Conservation (phyloP, 2,797 vertebrate species). For the Scarus forsteni region DNA sequence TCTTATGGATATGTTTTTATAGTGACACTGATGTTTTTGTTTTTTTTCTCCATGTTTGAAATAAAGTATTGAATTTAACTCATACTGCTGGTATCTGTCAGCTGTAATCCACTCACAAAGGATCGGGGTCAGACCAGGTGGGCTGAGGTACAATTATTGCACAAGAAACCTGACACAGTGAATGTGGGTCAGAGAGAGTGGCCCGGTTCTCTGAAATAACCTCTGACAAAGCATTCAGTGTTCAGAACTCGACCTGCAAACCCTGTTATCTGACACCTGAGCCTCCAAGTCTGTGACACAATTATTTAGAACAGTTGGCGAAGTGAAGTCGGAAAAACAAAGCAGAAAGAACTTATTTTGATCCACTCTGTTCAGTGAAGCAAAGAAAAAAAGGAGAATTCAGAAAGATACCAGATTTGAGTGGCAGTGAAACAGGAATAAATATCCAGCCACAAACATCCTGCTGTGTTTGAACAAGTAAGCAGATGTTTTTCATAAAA, state of each 20-base stretch:
- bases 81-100: too few species aligned
- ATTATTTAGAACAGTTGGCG: not conserved
- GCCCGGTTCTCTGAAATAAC: not conserved
- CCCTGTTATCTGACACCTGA: not conserved
- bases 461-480: too few species aligned
- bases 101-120: too few species aligned
- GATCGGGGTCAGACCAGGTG: not conserved
- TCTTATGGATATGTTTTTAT: too few species aligned
- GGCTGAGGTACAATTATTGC: not conserved
- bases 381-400: too few species aligned
- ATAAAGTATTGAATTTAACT: too few species aligned
- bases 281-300: not conserved
- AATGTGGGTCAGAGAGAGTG: conserved; percentile 23
- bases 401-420: too few species aligned
- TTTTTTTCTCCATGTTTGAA: too few species aligned
- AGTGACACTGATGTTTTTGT: too few species aligned
- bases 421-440: too few species aligned
- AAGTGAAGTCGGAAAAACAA: not conserved
- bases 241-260: not conserved
- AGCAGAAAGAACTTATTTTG: not conserved
- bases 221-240: not conserved
- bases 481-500: too few species aligned
- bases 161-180: not conserved
- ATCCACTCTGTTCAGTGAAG: not conserved
- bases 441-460: too few species aligned